phyloP scores from a whole-genome alignment of 2,113 vertebrate species.

The Globicephala melas region DNA sequence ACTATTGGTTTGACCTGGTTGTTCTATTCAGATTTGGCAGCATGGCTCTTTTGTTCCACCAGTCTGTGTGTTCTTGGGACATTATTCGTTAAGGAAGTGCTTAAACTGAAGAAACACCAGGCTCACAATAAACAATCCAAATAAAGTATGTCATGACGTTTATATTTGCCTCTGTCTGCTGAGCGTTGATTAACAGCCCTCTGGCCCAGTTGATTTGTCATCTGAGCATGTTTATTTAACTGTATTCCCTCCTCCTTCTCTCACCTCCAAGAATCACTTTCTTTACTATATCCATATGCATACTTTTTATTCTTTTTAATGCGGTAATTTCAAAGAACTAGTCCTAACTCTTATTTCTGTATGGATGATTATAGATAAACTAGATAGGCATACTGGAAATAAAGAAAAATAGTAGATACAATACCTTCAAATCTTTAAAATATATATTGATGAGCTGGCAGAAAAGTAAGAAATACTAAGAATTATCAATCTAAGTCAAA shows the following conservation, averaged over 20 bases:
- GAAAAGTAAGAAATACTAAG: conserved; percentile 6
- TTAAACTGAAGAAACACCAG: background rate
- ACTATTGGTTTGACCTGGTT: background rate
- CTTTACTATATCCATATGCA: background rate
- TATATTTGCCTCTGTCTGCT: conserved; percentile 21
- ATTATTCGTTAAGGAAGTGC: conserved; percentile 28
- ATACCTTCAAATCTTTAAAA: background rate
- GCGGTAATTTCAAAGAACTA: background rate
- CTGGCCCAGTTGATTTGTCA: background rate
- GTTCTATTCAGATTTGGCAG: background rate
- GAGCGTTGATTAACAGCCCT: background rate
- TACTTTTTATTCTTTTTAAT: background rate
- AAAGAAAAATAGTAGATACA: background rate
- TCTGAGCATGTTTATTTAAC: background rate
- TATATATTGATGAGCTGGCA: background rate
- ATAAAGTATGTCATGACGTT: background rate
- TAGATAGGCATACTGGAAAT: background rate
- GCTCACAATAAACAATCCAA: conserved; percentile 17
- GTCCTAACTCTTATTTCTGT: background rate
- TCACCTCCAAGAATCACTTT: background rate
- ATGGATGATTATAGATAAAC: background rate
- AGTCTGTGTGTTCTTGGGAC: background rate
- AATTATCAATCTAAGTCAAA: conserved; percentile 41
- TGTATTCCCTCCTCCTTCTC: background rate
- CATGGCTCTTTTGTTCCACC: background rate